A percentile compares a stretch with the other conserved stretches of the same genome.
Conservation (phyloP, 2,113 vertebrate species). For the Sinocyclocheilus rhinocerous region DNA sequence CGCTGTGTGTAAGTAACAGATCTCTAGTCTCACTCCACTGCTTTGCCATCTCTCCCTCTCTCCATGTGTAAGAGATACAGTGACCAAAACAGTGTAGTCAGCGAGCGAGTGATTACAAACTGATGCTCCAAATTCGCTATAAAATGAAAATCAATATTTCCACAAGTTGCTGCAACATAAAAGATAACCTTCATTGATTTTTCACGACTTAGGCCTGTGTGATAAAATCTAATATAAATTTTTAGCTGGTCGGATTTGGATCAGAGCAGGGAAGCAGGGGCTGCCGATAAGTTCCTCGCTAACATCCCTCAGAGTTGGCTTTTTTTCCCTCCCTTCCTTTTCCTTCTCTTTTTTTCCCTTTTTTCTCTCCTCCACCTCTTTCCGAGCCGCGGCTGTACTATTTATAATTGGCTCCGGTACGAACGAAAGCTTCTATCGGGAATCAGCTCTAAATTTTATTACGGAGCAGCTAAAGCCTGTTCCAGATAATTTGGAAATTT, state of each 20-base stretch:
- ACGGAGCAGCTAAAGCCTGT: slow-evolving; percentile 99
- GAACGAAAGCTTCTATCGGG: slow-evolving; percentile 99
- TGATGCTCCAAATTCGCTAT: slow-evolving; percentile 99
- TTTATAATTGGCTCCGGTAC: slow-evolving; percentile 99
- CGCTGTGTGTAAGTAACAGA: slow-evolving; percentile 24
- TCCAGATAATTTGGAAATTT: slow-evolving; percentile 99
- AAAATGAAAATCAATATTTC: slow-evolving; percentile 99
- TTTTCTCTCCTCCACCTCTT: slow-evolving; percentile 81
- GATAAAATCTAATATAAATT: slow-evolving; percentile 99
- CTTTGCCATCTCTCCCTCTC: slow-evolving; percentile 54
- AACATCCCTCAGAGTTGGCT: slow-evolving; percentile 91
- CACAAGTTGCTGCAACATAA: slow-evolving; percentile 99
- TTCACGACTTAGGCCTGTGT: slow-evolving; percentile 96
- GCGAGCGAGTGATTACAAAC: slow-evolving; percentile 99
- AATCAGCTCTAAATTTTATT: slow-evolving; percentile 99
- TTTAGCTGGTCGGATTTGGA: slow-evolving; percentile 99
- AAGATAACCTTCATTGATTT: slow-evolving; percentile 99
- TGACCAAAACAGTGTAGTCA: slow-evolving; percentile 98
- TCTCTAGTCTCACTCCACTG: slow-evolving; percentile 9
- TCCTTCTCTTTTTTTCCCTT: slow-evolving; percentile 13
- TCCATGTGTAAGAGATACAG: slow-evolving; percentile 95
- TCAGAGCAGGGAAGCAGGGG: slow-evolving; percentile 86
- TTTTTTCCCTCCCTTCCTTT: slow-evolving; percentile 71
- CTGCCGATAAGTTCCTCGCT: slow-evolving; percentile 94
- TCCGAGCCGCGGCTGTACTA: slow-evolving; percentile 93